Conservation (phyloP, 2,797 vertebrate genomes). For the Orestias chungarensis region DNA sequence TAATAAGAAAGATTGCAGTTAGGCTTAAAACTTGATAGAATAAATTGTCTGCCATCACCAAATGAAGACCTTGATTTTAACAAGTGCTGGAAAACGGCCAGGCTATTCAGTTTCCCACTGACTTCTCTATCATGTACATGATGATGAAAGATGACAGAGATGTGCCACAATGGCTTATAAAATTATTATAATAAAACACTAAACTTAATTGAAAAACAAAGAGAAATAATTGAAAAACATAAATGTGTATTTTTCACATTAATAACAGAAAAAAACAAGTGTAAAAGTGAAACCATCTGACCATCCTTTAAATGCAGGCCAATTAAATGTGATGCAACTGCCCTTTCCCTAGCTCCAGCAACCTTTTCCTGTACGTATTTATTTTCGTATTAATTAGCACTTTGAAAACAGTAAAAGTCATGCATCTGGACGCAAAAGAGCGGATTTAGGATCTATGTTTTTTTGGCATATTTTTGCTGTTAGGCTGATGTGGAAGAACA, state of each 20-base stretch:
- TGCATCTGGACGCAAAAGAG: not conserved
- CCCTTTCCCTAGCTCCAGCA: not conserved
- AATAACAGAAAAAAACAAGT: not conserved
- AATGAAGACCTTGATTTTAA: not conserved
- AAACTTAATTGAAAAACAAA: not conserved
- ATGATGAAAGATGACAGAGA: too few species aligned
- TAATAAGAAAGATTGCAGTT: not conserved
- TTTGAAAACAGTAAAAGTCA: not conserved
- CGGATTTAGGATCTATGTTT: not conserved
- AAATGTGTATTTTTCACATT: not conserved
- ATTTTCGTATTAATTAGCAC: not conserved
- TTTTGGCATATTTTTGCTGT: not conserved
- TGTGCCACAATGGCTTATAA: too few species aligned
- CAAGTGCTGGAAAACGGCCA: too few species aligned
- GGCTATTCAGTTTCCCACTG: too few species aligned
- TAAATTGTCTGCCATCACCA: not conserved
- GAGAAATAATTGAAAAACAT: not conserved
- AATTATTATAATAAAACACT: not conserved
- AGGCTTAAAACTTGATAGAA: not conserved
- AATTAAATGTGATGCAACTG: not conserved
- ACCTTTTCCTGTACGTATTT: not conserved
- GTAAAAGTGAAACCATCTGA: not conserved
- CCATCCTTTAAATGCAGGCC: not conserved
- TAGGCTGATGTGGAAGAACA: constrained; percentile 16
- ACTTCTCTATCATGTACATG: too few species aligned